Percentiles rank a stretch among this genome's conserved stretches.
Evolutionary conservation across 2,113 vertebrate genomes (phyloP).

Genomic region (Bos javanicus): DNA sequence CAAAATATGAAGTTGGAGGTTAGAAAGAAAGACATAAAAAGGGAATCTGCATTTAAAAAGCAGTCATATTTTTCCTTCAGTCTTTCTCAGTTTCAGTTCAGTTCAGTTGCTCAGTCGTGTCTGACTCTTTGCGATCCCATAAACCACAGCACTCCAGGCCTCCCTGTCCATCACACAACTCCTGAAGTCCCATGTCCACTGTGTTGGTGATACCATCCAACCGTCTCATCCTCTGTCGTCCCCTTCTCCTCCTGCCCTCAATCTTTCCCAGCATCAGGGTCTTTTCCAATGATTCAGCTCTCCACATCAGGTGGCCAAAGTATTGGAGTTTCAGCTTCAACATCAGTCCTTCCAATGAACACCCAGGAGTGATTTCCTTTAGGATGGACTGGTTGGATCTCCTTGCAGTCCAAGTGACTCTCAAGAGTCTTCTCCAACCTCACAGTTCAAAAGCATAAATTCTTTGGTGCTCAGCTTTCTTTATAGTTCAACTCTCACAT

Average conservation of each 20-base stretch:
- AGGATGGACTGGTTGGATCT: background rate
- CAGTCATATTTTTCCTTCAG: background rate
- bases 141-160: background rate
- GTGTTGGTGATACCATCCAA: background rate
- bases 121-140: rapidly evolving
- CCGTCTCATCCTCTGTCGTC: background rate
- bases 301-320: background rate
- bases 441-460: background rate
- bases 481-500: background rate
- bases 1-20: background rate
- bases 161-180: background rate
- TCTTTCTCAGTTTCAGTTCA: background rate
- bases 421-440: background rate
- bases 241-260: background rate
- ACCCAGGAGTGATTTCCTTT: background rate
- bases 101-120: background rate
- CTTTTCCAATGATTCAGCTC: background rate
- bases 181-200: background rate
- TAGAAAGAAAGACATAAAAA: background rate
- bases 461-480: background rate
- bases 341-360: background rate
- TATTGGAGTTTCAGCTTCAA: background rate
- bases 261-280: background rate
- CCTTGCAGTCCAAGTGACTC: background rate
- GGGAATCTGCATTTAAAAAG: conserved; percentile 1